Conservation (phyloP, 2,113 vertebrate species). For the Oncorhynchus masou region DNA sequence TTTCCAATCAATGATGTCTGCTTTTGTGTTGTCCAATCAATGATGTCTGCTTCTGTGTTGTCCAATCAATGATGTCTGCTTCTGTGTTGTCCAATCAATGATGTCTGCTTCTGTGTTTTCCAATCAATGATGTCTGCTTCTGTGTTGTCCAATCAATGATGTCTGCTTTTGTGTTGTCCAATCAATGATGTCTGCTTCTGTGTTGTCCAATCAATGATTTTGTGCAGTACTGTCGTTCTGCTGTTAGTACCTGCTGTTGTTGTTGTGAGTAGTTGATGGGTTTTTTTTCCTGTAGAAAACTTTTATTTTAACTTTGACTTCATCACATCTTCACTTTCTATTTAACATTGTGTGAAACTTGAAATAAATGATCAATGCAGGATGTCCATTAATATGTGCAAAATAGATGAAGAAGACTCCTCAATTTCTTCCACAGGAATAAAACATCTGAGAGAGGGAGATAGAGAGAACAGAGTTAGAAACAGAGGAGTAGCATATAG, state of each 20-base stretch:
- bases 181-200: too few relatives aligned
- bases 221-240: conserved; percentile 16
- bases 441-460: conserved; percentile 62
- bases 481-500: too few relatives aligned
- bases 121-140: too few relatives aligned
- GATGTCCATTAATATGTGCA: conserved; percentile 77
- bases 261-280: not conserved
- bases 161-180: conserved; percentile 47
- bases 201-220: conserved; percentile 23
- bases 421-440: conserved; percentile 60
- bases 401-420: conserved; percentile 69
- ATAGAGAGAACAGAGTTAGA: not conserved
- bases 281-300: conserved; percentile 28
- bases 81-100: too few relatives aligned
- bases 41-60: too few relatives aligned
- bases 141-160: too few relatives aligned
- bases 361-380: conserved; percentile 78
- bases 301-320: conserved; percentile 50
- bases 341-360: conserved; percentile 69
- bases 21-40: too few relatives aligned
- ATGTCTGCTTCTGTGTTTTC: too few relatives aligned
- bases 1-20: too few relatives aligned
- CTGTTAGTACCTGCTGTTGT: conserved; percentile 12
- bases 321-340: conserved; percentile 55
- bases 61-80: too few relatives aligned